Conservation (phyloP, 2,888 invertebrate genomes). For the Melanotus villosus region DNA sequence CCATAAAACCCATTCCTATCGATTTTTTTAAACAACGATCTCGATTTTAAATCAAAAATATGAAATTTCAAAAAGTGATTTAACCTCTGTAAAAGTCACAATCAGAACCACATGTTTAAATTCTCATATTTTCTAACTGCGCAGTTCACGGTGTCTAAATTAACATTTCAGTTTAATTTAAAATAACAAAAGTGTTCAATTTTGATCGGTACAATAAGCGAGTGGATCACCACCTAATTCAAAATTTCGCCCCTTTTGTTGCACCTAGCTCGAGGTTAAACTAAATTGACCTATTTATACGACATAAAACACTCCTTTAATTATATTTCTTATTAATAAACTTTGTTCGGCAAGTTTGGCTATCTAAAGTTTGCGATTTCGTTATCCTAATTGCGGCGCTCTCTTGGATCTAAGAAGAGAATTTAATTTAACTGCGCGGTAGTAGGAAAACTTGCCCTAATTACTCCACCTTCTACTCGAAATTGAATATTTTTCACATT, state of each 20-base stretch:
- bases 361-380: constrained; percentile 5
- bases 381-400: not conserved
- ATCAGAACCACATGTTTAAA: too few species aligned
- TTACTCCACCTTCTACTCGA: too few species aligned
- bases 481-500: too few species aligned
- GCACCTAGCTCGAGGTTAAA: not conserved
- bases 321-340: constrained; percentile 7
- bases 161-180: too few species aligned
- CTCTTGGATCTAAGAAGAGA: not conserved
- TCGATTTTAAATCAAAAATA: too few species aligned
- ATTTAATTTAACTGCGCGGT: not conserved
- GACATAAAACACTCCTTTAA: constrained; percentile 4
- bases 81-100: too few species aligned
- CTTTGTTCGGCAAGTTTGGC: not conserved
- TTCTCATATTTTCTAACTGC: too few species aligned
- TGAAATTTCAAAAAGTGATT: too few species aligned
- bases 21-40: too few species aligned
- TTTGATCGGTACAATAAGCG: constrained; percentile 3
- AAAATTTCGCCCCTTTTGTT: not conserved
- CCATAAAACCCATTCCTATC: constrained; percentile 38
- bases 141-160: too few species aligned
- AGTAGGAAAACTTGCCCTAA: not conserved
- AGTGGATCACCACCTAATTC: not conserved
- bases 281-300: not conserved
- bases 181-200: not conserved